Base-by-base conservation (phyloP, 2,888 invertebrate genomes). In the Melanostoma scalare region DNA sequence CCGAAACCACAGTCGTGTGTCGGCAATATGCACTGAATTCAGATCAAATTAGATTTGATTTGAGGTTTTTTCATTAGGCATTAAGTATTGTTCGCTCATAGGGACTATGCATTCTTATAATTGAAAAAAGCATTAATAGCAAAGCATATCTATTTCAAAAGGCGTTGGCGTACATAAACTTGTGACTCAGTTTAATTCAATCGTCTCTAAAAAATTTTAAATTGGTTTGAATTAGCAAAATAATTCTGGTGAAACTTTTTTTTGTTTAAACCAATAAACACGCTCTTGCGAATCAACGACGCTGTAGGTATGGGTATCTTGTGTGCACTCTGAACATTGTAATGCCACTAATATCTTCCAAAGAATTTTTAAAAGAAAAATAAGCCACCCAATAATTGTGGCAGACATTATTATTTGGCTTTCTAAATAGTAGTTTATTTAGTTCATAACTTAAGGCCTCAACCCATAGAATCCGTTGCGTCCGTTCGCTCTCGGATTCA, bases 1-100 rank as follows among this genome's bases (percentile, higher is more conserved):
- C 40, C 48, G 56, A 50, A 50, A 69, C 69, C 38, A 50, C 10
- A 44, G 42, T 44, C 35, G 44, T 60, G 50, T 38, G 58, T 60
- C 31, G 58, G 38, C 52, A 44, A 55, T 61, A 8, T 6, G 58
- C 52, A 36, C 38, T 74, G 58, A 74, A 65, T 65, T 48, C 55
- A 50, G 50, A 30, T 65, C 67, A 35, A 44, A 74, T 75, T 67
- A 36, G 52, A 75, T 58, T 42, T 31, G 67, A 58, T 67, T 52
- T 44, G 42, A 67, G 67, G 40, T 65, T 65, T 73, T 58, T 9
- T 30, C 58, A 60, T 20, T 38, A n/a, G 35, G 8, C 6, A 50
- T n/a, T 42, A 35, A 10, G 3, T 6, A 33, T 36, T 63, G 10
- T 46, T 48, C n/a, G 46, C 50, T 20, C 40, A 74, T n/a, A 58